These are phyloP conservation scores for Aricia agestis DNA, from an alignment of 1,140 invertebrate species.

Conservation along the genomic window DNA sequence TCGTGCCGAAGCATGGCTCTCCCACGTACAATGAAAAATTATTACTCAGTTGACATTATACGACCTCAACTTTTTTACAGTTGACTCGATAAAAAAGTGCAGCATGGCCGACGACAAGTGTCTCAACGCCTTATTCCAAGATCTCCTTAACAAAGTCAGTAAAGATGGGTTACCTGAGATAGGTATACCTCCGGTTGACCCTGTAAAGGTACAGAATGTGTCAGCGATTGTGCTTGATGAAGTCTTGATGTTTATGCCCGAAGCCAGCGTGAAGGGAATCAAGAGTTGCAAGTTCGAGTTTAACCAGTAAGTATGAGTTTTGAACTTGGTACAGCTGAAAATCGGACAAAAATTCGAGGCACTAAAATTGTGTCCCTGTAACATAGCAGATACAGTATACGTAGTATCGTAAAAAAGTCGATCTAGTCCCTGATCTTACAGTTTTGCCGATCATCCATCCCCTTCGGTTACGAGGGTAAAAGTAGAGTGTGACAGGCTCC, in stretches of 20 bases:
- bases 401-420: too few species aligned
- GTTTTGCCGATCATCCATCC: too few species aligned
- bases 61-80: conserved; percentile 33
- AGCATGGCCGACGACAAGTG: conserved; percentile 36
- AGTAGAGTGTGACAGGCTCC: too few species aligned
- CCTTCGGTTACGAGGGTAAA: too few species aligned
- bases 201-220: conserved; percentile 32
- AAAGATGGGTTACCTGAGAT: conserved; percentile 35
- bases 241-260: conserved; percentile 28
- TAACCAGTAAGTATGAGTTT: conserved; percentile 1
- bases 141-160: conserved; percentile 26
- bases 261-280: conserved; percentile 36
- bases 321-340: too few species aligned
- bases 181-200: conserved; percentile 36
- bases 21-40: too few species aligned
- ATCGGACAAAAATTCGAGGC: too few species aligned
- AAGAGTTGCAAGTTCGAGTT: conserved; percentile 18
- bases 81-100: conserved; percentile 39
- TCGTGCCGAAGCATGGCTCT: too few species aligned
- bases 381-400: too few species aligned
- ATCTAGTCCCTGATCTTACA: too few species aligned
- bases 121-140: conserved; percentile 23
- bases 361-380: too few species aligned
- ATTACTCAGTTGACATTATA: neutral
- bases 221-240: conserved; percentile 28